Percentiles rank a stretch among this genome's conserved stretches.
phyloP scores from a whole-genome alignment of 2,888 invertebrate genomes.

The Anthrax anthrax region DNA sequence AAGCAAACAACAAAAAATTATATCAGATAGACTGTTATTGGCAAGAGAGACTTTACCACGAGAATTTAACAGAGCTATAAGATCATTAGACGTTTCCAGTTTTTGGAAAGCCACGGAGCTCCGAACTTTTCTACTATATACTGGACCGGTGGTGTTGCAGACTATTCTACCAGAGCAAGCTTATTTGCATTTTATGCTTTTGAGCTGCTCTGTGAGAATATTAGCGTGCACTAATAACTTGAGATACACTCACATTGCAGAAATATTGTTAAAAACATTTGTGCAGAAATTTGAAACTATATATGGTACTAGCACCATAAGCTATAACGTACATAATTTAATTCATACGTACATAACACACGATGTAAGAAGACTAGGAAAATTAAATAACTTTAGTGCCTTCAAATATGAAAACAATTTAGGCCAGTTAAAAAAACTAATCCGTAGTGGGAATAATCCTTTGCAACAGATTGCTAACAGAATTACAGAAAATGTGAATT shows the following conservation, averaged over 20 bases:
- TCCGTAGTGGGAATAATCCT: slow-evolving; percentile 11
- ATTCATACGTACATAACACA: slow-evolving; percentile 9
- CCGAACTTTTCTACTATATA: slow-evolving; percentile 13
- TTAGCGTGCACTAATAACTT: background rate
- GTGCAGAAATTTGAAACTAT: slow-evolving; percentile 8
- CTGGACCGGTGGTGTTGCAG: slow-evolving; percentile 12
- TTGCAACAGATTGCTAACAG: slow-evolving; percentile 11
- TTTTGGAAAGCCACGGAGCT: slow-evolving; percentile 16
- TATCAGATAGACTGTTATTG: background rate
- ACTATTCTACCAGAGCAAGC: slow-evolving; percentile 7
- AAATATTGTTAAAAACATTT: slow-evolving; percentile 12
- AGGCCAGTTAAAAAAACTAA: background rate
- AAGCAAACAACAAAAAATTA: too few relatives aligned
- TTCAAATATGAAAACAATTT: slow-evolving; percentile 2
- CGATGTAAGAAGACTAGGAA: slow-evolving; percentile 11
- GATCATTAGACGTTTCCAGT: background rate
- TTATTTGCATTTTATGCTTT: slow-evolving; percentile 13
- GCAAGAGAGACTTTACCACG: background rate
- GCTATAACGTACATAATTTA: slow-evolving; percentile 14
- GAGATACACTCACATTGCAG: slow-evolving; percentile 8
- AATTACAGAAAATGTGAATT: slow-evolving; percentile 4
- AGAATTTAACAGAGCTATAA: slow-evolving; percentile 2
- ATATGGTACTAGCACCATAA: slow-evolving; percentile 12
- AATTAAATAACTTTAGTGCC: slow-evolving; percentile 9
- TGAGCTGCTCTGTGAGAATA: slow-evolving; percentile 13